phyloP scores from a whole-genome alignment of 2,113 vertebrate species.

The Acrocephalus arundinaceus region DNA sequence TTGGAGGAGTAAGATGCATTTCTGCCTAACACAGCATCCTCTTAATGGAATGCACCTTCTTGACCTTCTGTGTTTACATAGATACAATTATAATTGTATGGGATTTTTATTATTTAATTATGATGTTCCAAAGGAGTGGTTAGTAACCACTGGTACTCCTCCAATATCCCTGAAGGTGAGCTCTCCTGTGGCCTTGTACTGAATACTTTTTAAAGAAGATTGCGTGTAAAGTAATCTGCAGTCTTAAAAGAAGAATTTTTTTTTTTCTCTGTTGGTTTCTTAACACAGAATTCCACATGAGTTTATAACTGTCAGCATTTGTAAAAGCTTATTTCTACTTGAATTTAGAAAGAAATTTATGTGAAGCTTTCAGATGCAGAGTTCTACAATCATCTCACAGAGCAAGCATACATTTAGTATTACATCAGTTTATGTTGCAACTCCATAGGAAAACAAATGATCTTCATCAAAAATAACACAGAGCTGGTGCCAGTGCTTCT shows the following conservation, averaged over 20 bases:
- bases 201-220: neutral
- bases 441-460: constrained; percentile 9
- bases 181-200: neutral
- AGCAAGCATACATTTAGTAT: neutral
- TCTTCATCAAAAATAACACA: neutral
- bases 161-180: neutral
- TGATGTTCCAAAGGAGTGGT: neutral
- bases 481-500: neutral
- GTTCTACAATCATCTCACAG: neutral
- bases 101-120: neutral
- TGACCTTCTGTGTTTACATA: neutral
- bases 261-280: neutral
- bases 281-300: neutral
- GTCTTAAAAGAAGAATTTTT: neutral
- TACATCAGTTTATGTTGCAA: constrained; percentile 13
- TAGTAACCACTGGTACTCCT: neutral
- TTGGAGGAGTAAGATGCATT: neutral
- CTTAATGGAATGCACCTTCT: neutral
- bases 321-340: neutral
- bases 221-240: neutral
- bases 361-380: neutral
- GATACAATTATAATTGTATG: neutral
- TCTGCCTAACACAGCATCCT: neutral
- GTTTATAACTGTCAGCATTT: neutral
- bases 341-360: neutral